phyloP scores from a whole-genome alignment of 2,888 invertebrate species.

The Aphidoletes aphidimyza region DNA sequence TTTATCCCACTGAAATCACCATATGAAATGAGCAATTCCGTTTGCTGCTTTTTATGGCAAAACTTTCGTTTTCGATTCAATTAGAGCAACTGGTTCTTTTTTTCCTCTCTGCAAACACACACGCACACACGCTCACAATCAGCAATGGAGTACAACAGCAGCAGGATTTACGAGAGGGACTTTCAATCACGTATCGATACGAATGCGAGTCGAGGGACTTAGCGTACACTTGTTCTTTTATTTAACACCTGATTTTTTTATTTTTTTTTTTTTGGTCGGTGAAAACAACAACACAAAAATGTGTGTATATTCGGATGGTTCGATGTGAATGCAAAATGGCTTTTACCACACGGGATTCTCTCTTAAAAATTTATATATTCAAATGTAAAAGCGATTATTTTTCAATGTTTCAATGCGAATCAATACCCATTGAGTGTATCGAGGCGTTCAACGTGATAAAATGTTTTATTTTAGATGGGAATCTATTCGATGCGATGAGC shows the following conservation, averaged over 20 bases:
- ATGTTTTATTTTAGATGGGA: no score
- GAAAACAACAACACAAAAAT: no score
- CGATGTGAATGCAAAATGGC: no score
- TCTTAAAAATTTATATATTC: not conserved
- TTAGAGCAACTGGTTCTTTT: not conserved
- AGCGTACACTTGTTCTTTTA: slow-evolving; percentile 31
- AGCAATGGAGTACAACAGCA: not conserved
- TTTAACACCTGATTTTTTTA: slow-evolving; percentile 30
- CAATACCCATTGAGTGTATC: not conserved
- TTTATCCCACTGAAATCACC: no score
- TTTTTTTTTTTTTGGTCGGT: no score
- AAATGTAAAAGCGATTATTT: slow-evolving; percentile 14
- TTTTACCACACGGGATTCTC: not conserved
- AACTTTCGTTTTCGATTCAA: slow-evolving; percentile 1
- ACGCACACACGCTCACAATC: not conserved
- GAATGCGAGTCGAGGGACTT: no score
- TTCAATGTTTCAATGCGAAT: not conserved
- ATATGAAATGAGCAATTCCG: not conserved
- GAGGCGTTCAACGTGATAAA: not conserved
- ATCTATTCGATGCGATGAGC: no score
- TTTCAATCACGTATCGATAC: no score
- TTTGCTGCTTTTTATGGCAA: not conserved
- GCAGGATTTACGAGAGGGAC: no score
- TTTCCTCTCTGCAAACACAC: not conserved
- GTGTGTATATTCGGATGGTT: no score